Percentiles rank a stretch among this genome's conserved stretches.
Evolutionary conservation across 35 echinoderm and acorn worm species (phyloP).

Genomic region (Ophioderma brevispina): DNA sequence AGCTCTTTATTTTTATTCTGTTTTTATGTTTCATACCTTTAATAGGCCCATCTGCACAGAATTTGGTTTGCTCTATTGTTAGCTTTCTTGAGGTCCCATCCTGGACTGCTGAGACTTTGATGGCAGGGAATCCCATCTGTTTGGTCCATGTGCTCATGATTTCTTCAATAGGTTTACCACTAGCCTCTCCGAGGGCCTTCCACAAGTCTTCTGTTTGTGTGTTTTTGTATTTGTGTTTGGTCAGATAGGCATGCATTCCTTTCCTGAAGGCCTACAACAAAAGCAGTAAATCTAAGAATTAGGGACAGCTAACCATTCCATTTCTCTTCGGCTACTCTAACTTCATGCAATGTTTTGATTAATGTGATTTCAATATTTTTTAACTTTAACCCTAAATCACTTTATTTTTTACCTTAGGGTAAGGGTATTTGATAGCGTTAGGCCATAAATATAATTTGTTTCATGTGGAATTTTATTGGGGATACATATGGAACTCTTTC

Average conservation of each 20-base stretch:
- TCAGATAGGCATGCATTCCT: slow-evolving; percentile 90
- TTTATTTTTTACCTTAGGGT: too few species aligned
- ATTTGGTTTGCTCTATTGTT: slow-evolving; percentile 80
- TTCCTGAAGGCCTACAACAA: slow-evolving; percentile 69
- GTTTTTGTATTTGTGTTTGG: slow-evolving; percentile 81
- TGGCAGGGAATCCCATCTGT: slow-evolving; percentile 95
- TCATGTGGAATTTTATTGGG: too few species aligned
- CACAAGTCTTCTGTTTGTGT: slow-evolving; percentile 95
- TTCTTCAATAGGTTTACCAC: slow-evolving; percentile 70
- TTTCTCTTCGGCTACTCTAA: too few species aligned
- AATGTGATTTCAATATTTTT: too few species aligned
- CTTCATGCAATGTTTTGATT: too few species aligned
- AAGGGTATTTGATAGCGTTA: too few species aligned
- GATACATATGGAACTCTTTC: too few species aligned
- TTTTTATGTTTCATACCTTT: slow-evolving; percentile 69
- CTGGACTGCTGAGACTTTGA: slow-evolving; percentile 79
- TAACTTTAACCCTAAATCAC: too few species aligned
- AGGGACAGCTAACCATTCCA: too few species aligned
- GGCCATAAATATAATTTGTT: too few species aligned
- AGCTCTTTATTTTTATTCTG: too few species aligned
- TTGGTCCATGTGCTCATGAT: slow-evolving; percentile 98
- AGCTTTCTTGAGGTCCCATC: slow-evolving; percentile 76
- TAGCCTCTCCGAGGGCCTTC: slow-evolving; percentile 72
- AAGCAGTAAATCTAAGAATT: too few species aligned
- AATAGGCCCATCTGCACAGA: slow-evolving; percentile 80